phyloP scores from a whole-genome alignment of 2,888 invertebrate species.

The Drosophila affinis region DNA sequence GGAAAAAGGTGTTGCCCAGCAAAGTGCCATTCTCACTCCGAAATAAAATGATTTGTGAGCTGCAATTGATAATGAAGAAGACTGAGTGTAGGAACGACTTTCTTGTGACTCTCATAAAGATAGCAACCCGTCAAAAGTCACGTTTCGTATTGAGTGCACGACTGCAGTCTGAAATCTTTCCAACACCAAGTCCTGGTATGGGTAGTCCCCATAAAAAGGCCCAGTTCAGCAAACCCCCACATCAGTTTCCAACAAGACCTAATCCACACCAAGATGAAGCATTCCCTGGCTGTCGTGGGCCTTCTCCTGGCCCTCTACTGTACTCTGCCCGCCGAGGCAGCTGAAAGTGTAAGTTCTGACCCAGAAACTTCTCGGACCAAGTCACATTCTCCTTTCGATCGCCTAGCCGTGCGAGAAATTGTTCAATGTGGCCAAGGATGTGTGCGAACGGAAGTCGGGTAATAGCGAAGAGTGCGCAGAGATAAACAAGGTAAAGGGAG shows the following conservation, averaged over 20 bases:
- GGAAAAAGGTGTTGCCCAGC: neutral
- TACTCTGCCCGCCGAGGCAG: neutral
- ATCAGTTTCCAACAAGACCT: neutral
- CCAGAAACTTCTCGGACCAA: neutral
- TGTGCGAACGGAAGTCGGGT: neutral
- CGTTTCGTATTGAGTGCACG: neutral
- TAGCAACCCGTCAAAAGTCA: neutral
- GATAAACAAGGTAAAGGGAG: neutral
- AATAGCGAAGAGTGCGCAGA: neutral
- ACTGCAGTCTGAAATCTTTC: neutral
- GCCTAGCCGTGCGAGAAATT: neutral
- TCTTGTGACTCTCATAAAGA: neutral
- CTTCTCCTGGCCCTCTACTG: neutral
- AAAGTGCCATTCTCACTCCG: neutral
- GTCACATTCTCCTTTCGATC: neutral
- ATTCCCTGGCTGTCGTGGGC: neutral
- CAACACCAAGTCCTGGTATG: neutral
- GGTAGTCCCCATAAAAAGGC: neutral
- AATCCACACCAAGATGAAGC: conserved; percentile 3
- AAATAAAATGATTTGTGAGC: neutral
- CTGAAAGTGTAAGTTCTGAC: neutral
- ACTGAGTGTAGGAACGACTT: neutral
- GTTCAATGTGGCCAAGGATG: neutral
- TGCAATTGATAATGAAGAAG: neutral
- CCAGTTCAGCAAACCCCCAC: accelerated